Conservation (phyloP, 2,113 vertebrate genomes). For the Macaca mulatta region DNA sequence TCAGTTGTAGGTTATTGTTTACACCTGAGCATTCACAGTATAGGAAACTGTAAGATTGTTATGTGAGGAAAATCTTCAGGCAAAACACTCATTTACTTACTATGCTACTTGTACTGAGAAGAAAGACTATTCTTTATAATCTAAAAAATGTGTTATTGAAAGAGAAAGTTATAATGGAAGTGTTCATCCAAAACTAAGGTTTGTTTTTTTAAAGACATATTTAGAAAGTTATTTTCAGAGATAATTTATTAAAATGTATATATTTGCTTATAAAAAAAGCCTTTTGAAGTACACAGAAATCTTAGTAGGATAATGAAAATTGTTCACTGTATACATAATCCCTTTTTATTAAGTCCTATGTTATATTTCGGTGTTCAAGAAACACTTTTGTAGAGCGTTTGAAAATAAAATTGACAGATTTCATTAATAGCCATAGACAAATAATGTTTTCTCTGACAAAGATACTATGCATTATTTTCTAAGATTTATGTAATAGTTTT, state of each 20-base stretch:
- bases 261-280: not conserved
- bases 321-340: not conserved
- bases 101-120: not conserved
- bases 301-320: not conserved
- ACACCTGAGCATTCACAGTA: not conserved
- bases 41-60: conserved; percentile 8
- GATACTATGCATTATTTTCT: not conserved
- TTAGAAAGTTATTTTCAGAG: not conserved
- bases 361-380: not conserved
- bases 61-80: not conserved
- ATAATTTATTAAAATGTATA: not conserved
- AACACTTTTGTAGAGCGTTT: not conserved
- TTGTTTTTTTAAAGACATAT: not conserved
- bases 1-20: not conserved
- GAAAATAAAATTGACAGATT: not conserved
- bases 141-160: not conserved
- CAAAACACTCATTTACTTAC: not conserved
- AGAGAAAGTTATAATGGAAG: not conserved
- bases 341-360: not conserved
- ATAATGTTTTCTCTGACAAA: not conserved
- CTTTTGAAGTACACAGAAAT: not conserved
- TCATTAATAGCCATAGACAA: not conserved
- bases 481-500: not conserved
- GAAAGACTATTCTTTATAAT: not conserved
- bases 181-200: not conserved